phyloP scores from a whole-genome alignment of 2,797 vertebrate genomes.

The Chelidonichthys spinosus region DNA sequence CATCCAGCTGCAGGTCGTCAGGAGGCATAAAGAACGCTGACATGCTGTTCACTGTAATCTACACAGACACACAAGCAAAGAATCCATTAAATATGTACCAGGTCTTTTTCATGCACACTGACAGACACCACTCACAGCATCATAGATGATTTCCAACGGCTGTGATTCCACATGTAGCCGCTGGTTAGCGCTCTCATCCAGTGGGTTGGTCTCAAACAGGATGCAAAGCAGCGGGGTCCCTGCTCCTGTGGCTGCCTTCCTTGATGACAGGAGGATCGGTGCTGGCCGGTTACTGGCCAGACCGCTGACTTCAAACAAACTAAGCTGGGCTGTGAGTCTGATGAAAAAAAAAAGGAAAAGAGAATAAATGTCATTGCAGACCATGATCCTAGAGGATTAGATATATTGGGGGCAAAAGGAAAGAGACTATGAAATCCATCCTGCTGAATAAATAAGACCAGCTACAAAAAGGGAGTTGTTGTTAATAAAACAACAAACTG shows the following conservation, averaged over 20 bases:
- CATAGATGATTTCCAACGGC: constrained; percentile 96
- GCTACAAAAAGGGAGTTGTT: not conserved
- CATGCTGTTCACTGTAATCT: constrained; percentile 95
- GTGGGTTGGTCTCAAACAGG: constrained; percentile 95
- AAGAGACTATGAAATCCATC: not conserved
- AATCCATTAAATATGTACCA: not conserved
- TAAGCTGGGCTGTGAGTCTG: constrained; percentile 90
- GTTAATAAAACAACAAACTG: constrained; percentile 1
- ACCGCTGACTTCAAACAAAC: constrained; percentile 92
- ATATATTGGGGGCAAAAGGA: not conserved
- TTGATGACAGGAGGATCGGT: constrained; percentile 90
- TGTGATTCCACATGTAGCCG: constrained; percentile 92
- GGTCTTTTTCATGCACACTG: constrained; percentile 21
- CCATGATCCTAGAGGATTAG: not conserved
- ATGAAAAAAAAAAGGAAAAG: constrained; percentile 1
- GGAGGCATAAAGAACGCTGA: constrained; percentile 94
- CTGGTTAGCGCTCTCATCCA: constrained; percentile 90
- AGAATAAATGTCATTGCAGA: constrained; percentile 26
- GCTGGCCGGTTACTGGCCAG: constrained; percentile 79
- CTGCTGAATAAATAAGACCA: not conserved
- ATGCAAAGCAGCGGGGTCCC: constrained; percentile 88
- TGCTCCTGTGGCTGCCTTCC: constrained; percentile 80
- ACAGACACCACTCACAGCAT: constrained; percentile 89
- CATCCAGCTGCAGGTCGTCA: constrained; percentile 91
- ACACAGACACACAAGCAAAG: constrained; percentile 46